Evolutionary conservation across 2,888 invertebrate genomes (phyloP).

Genomic region (Luperina nickerlii): DNA sequence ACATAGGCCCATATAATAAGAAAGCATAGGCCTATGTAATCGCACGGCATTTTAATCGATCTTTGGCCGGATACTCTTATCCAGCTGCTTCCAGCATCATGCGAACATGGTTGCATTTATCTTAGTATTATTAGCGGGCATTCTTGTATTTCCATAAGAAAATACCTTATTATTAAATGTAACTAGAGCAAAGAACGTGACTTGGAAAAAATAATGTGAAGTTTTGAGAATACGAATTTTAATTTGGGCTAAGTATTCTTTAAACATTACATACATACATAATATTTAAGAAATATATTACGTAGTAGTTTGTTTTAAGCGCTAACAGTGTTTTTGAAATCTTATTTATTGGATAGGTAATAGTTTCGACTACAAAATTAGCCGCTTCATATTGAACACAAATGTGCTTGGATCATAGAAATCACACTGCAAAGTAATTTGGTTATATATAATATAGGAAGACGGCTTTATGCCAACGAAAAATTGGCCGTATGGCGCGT

Average conservation of each 20-base stretch:
- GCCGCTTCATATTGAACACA: slow-evolving; percentile 16
- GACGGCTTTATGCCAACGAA: slow-evolving; percentile 62
- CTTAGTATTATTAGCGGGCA: not conserved
- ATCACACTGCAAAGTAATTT: slow-evolving; percentile 32
- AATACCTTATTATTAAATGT: not conserved
- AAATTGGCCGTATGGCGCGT: slow-evolving; percentile 67
- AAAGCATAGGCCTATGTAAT: not conserved
- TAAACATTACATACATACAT: slow-evolving; percentile 4
- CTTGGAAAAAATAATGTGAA: not conserved
- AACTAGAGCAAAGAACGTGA: not conserved
- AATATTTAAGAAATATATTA: slow-evolving; percentile 12
- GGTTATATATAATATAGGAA: slow-evolving; percentile 46
- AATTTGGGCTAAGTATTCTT: slow-evolving; percentile 13
- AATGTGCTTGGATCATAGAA: slow-evolving; percentile 14
- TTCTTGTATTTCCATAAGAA: not conserved
- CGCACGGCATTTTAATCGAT: not conserved
- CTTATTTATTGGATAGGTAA: not conserved
- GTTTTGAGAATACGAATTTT: not conserved
- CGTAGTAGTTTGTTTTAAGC: not conserved
- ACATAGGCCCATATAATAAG: not conserved
- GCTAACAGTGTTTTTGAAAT: not conserved
- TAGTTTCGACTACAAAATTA: not conserved
- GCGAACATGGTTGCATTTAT: not conserved
- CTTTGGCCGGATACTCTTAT: not conserved
- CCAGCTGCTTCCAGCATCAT: not conserved